Percentiles rank a stretch among this genome's conserved stretches.
These are phyloP conservation scores for Falco berigora DNA, from an alignment of 2,797 vertebrate species.

Conservation along the genomic window DNA sequence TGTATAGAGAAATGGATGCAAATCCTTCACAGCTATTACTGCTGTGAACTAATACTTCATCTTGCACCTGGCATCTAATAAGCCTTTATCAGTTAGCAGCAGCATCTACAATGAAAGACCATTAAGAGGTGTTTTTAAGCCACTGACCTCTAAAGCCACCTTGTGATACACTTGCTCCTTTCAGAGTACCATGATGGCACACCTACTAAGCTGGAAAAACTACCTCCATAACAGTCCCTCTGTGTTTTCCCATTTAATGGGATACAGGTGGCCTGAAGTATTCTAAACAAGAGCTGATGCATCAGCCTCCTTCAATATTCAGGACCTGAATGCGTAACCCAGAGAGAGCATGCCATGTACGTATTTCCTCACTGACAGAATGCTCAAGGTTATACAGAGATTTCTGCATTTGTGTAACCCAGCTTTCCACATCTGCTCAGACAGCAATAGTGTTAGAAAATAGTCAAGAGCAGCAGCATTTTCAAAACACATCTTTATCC, in stretches of 20 bases:
- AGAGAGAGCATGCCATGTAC: neutral
- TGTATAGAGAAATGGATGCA: neutral
- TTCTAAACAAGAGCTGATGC: neutral
- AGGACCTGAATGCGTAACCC: neutral
- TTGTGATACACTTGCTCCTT: neutral
- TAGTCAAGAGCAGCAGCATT: neutral
- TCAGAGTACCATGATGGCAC: rapidly evolving
- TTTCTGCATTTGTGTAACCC: neutral
- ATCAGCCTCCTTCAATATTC: neutral
- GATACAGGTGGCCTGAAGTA: neutral
- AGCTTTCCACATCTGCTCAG: neutral
- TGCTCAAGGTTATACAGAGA: neutral
- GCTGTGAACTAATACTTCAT: neutral
- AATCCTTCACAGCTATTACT: neutral
- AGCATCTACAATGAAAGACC: neutral
- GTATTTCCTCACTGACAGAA: neutral
- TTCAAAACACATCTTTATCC: neutral
- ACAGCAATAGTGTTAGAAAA: neutral
- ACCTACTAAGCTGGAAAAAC: neutral
- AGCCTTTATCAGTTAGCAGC: neutral
- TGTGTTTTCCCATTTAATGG: neutral
- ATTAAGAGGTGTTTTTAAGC: neutral
- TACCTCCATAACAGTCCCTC: neutral
- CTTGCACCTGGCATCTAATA: neutral
- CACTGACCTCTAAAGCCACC: neutral